Base-by-base conservation (phyloP, 64 coral and sea anemone genomes). In the Porites lutea region DNA sequence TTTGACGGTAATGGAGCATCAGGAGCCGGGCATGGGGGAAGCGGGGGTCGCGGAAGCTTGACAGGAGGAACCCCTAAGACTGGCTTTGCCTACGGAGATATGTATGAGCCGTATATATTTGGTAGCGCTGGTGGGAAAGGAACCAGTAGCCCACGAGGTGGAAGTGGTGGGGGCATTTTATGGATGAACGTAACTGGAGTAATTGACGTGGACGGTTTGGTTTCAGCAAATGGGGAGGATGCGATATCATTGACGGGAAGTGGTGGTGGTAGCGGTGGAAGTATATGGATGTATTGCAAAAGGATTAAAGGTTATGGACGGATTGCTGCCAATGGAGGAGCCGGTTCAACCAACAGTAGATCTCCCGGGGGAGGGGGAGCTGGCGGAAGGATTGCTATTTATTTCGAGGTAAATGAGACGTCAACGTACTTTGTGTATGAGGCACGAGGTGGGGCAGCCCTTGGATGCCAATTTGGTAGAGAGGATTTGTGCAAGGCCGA, bases 201-300 rank as follows among this genome's bases (percentile, higher is more conserved):
- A 44, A 98, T 98, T 63, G 94, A 96, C 53, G 86, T 98, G 7
- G 97, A 98, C 15, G 97, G 97, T 44, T 58, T 90, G 22, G 94
- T 98, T 15, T 93, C 97, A 11, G 91, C 97, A 16, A 92, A 93
- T 87, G 97, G 97, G 6, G 97, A 96, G 69, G 83, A 82, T 73
- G 94, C 75, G 3, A 67, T 51, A 13, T 85, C 77, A 2, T 48
- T 47, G 19, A 50, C 50, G 18, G 91, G 91, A 48, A 96, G 95
- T 50, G 95, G 95, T 20, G 97, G 97, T 75, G 97, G 97, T 4
- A 98, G 97, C 49, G 97, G 97, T 12, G 97, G 97, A 78, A 98
- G 97, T 69, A 98, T 98, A 10, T 98, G 97, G 97, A 98, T 98
- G 97, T 96, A 91, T 75, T 98, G 97, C 59, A 98, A 98, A 19